Percentiles rank a stretch among this genome's conserved stretches.
Evolutionary conservation across 1,140 invertebrate genomes (phyloP).

Genomic region (Aphidius ervi): DNA sequence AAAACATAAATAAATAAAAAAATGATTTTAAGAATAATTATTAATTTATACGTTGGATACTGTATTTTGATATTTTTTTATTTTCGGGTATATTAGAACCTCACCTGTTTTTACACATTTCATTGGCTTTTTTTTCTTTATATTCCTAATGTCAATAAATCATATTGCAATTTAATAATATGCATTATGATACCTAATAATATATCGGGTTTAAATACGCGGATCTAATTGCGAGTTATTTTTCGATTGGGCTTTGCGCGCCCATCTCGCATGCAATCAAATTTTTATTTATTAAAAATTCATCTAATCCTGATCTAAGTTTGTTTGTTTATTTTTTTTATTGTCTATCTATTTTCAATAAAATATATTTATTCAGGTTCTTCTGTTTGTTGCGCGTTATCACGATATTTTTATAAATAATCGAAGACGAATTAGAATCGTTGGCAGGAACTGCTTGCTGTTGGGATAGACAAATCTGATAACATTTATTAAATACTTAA

Average conservation of each 20-base stretch:
- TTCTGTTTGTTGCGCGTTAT: conserved; percentile 41
- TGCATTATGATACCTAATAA: conserved; percentile 3
- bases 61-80: background rate
- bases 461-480: conserved; percentile 53
- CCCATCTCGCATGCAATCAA: conserved; percentile 41
- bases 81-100: conserved; percentile 32
- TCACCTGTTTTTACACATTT: conserved; percentile 42
- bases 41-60: conserved; percentile 21
- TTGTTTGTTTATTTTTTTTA: too few species aligned
- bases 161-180: too few species aligned
- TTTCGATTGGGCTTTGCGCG: conserved; percentile 50
- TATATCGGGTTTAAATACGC: conserved; percentile 50
- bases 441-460: conserved; percentile 47
- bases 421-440: conserved; percentile 45
- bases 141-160: background rate
- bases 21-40: conserved; percentile 21
- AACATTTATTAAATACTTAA: conserved; percentile 38
- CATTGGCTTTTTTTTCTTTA: background rate
- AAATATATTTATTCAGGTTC: conserved; percentile 12
- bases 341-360: too few species aligned
- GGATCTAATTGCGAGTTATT: conserved; percentile 40
- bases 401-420: conserved; percentile 46
- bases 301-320: background rate
- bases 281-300: conserved; percentile 18
- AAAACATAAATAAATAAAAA: conserved; percentile 29